A percentile compares a stretch with the other conserved stretches of the same genome.
Evolutionary conservation across 2,113 vertebrate species (phyloP).

Genomic region (Zonotrichia leucophrys): DNA sequence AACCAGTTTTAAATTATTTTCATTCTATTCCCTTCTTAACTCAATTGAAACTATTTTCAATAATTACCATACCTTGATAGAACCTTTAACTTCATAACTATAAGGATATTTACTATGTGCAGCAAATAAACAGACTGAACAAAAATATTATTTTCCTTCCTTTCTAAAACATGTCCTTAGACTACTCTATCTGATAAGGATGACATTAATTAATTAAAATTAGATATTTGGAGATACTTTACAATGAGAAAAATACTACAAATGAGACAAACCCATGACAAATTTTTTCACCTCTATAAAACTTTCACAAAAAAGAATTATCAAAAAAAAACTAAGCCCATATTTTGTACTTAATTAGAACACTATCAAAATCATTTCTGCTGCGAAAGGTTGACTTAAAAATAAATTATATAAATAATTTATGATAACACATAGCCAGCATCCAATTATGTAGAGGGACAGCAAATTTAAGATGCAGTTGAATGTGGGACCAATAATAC

Average conservation of each 20-base stretch:
- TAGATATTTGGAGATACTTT: background rate
- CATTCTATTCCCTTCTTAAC: slow-evolving; percentile 61
- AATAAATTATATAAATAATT: background rate
- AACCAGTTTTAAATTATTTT: slow-evolving; percentile 77
- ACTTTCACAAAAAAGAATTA: background rate
- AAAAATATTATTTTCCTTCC: background rate
- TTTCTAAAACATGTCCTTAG: background rate
- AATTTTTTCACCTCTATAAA: background rate
- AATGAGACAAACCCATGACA: background rate
- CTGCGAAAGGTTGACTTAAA: background rate
- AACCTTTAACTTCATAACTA: slow-evolving; percentile 4
- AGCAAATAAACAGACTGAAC: background rate
- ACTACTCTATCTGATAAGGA: background rate
- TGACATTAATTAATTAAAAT: background rate
- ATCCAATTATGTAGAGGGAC: background rate
- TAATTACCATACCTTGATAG: slow-evolving; percentile 35
- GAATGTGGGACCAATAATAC: background rate
- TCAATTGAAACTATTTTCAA: slow-evolving; percentile 60
- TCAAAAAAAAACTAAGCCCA: background rate
- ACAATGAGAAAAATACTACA: background rate
- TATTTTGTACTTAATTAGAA: background rate
- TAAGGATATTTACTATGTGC: background rate
- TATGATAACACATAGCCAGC: background rate
- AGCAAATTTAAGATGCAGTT: background rate
- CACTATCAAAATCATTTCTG: background rate